phyloP scores from a whole-genome alignment of 2,797 vertebrate species.

The Leuciscus waleckii region DNA sequence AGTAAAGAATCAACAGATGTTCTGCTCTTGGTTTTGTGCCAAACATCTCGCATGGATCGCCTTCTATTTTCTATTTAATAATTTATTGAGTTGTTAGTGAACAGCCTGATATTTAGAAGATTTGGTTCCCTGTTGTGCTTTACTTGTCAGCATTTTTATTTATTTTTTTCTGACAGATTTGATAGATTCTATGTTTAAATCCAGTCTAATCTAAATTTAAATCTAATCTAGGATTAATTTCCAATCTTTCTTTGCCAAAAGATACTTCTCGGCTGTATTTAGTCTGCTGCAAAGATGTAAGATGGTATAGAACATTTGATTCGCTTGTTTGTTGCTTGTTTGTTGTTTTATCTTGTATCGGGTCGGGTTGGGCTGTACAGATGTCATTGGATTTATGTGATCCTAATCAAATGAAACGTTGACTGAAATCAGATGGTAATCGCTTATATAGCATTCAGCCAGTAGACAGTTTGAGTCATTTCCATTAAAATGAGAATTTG shows the following conservation, averaged over 20 bases:
- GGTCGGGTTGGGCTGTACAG: not conserved
- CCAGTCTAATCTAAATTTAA: not conserved
- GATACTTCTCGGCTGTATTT: not conserved
- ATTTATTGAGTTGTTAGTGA: constrained; percentile 60
- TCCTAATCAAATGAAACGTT: not conserved
- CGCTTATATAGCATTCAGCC: not conserved
- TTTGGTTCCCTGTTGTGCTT: constrained; percentile 20
- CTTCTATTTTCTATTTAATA: constrained; percentile 68
- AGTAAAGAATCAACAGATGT: constrained; percentile 64
- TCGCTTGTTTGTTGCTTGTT: not conserved
- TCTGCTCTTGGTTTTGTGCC: constrained; percentile 63
- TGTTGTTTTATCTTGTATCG: constrained; percentile 2
- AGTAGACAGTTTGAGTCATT: not conserved
- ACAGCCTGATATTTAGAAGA: not conserved
- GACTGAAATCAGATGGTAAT: not conserved
- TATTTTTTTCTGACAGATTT: not conserved
- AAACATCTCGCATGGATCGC: constrained; percentile 62
- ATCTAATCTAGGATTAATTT: not conserved
- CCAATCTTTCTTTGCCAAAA: not conserved
- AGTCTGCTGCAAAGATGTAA: not conserved
- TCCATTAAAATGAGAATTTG: constrained; percentile 8
- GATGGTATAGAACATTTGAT: not conserved
- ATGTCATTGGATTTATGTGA: not conserved
- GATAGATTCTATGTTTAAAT: not conserved
- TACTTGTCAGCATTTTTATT: not conserved